A percentile compares a stretch with the other conserved stretches of the same genome.
Evolutionary conservation across 2,113 vertebrate genomes (phyloP).

Genomic region (Gadus chalcogrammus): DNA sequence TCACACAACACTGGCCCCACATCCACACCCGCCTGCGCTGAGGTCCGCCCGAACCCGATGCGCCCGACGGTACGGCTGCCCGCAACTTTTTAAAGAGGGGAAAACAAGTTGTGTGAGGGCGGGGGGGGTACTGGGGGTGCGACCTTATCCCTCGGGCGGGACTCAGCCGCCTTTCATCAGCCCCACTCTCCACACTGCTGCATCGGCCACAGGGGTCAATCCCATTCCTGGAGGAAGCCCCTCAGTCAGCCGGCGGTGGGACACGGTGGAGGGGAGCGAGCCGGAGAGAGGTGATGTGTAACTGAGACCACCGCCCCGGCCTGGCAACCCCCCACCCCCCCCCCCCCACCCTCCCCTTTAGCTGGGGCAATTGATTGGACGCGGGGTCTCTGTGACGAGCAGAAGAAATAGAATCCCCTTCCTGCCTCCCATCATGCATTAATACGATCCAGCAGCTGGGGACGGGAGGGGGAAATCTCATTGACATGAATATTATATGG

Average conservation of each 20-base stretch:
- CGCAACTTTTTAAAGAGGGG: background rate
- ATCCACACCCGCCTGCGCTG: background rate
- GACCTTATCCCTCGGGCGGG: background rate
- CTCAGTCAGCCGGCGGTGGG: background rate
- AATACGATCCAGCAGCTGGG: constrained; percentile 53
- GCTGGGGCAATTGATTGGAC: constrained; percentile 59
- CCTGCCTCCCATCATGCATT: constrained; percentile 40
- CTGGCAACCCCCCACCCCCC: background rate
- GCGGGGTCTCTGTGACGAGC: constrained; percentile 22
- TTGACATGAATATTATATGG: constrained; percentile 49
- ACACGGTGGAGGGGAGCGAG: constrained; percentile 8
- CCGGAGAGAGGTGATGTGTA: constrained; percentile 45
- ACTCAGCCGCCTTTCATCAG: constrained; percentile 37
- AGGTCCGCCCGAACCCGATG: background rate
- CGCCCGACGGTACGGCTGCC: constrained; percentile 36
- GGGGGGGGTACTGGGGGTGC: constrained; percentile 20
- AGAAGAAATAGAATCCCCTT: background rate
- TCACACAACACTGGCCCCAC: constrained; percentile 26
- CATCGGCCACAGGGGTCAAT: constrained; percentile 43
- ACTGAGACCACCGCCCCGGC: constrained; percentile 31
- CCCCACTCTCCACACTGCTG: constrained; percentile 45
- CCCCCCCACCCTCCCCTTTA: background rate
- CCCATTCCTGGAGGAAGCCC: constrained; percentile 45
- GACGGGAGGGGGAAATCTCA: constrained; percentile 49
- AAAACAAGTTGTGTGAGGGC: too few species aligned